These are phyloP conservation scores for Matsumyia berberina DNA, from an alignment of 2,888 invertebrate species.

Conservation along the genomic window DNA sequence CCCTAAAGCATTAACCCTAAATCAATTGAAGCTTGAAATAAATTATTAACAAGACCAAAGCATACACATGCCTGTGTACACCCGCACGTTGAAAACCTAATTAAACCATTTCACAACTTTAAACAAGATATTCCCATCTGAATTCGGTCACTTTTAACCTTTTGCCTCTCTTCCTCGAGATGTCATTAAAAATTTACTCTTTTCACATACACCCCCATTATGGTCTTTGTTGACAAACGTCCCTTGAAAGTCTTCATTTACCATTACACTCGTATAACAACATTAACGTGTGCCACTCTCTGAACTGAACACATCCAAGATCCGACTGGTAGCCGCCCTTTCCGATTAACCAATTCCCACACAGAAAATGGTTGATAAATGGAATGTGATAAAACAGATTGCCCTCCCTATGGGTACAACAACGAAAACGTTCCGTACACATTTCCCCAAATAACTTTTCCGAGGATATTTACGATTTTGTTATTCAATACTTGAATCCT, in stretches of 20 bases:
- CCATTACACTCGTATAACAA: conserved; percentile 32
- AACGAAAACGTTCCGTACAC: conserved; percentile 1
- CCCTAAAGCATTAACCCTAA: not conserved
- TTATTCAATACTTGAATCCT: conserved; percentile 54
- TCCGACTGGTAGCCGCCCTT: conserved; percentile 20
- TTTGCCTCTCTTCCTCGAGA: conserved; percentile 20
- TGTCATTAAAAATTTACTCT: conserved; percentile 47
- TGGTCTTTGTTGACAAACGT: conserved; percentile 46
- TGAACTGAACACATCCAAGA: conserved; percentile 16
- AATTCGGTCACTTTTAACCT: conserved; percentile 54
- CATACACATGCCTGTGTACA: not conserved
- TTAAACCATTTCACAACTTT: conserved; percentile 50
- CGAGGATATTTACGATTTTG: conserved; percentile 46
- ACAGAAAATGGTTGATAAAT: conserved; percentile 54
- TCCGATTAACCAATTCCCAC: conserved; percentile 49
- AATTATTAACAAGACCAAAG: conserved; percentile 1
- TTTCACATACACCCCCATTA: conserved; percentile 29
- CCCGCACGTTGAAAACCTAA: conserved; percentile 30
- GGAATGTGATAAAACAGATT: conserved; percentile 57
- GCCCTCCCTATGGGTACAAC: conserved; percentile 16
- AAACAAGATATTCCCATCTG: conserved; percentile 48
- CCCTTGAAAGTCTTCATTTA: conserved; percentile 47
- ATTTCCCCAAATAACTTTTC: conserved; percentile 28
- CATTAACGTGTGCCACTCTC: conserved; percentile 17
- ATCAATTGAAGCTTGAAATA: conserved; percentile 6